A percentile compares a stretch with the other conserved stretches of the same genome.
Evolutionary conservation across 2,797 vertebrate genomes (phyloP).

Genomic region (Hemitrygon akajei): DNA sequence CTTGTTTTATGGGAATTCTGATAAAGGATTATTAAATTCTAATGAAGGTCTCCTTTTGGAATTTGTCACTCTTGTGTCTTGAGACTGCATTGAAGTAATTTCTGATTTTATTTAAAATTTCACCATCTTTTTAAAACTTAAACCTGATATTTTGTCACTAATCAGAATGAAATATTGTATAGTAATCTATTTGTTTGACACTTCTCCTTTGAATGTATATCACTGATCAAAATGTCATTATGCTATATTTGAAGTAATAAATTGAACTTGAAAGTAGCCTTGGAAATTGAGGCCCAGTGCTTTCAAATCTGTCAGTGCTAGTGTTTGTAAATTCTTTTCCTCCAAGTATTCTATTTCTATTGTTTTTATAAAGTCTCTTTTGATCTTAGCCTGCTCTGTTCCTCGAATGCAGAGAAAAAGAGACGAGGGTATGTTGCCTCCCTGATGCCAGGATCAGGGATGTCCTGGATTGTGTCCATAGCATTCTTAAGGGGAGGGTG

Average conservation of each 20-base stretch:
- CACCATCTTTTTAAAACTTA: neutral
- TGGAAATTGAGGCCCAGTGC: neutral
- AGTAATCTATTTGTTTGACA: neutral
- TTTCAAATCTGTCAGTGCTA: constrained; percentile 4
- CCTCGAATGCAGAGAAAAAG: neutral
- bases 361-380: neutral
- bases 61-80: neutral
- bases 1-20: neutral
- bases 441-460: too few species aligned
- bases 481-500: too few species aligned
- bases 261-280: neutral
- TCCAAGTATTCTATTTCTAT: neutral
- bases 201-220: neutral
- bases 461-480: too few species aligned
- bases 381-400: neutral
- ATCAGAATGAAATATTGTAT: neutral
- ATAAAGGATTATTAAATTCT: neutral
- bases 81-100: neutral
- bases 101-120: neutral
- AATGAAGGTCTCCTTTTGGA: neutral
- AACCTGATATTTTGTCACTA: too few species aligned
- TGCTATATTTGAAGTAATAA: neutral
- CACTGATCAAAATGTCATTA: neutral
- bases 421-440: too few species aligned
- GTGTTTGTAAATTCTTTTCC: neutral